These are phyloP conservation scores for Solen grandis DNA, from an alignment of 1,140 invertebrate genomes.

Conservation along the genomic window DNA sequence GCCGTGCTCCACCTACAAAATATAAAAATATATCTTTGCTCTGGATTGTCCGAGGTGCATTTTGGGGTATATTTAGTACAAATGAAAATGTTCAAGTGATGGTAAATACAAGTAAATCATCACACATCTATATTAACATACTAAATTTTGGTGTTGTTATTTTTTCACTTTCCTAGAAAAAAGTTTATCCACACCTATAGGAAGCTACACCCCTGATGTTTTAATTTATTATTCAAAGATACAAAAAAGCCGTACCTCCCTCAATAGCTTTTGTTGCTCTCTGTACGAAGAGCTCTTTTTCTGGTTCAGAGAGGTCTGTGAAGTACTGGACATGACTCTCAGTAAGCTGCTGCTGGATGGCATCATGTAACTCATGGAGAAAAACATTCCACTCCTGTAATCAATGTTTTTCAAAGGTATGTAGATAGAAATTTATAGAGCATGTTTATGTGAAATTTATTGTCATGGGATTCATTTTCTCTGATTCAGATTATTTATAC, in stretches of 20 bases:
- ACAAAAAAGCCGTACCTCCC: conserved; percentile 63
- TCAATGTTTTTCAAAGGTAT: background rate
- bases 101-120: too few species aligned
- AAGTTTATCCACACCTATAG: too few species aligned
- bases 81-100: too few species aligned
- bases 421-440: background rate
- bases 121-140: too few species aligned
- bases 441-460: background rate
- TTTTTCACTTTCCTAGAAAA: too few species aligned
- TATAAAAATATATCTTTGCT: too few species aligned
- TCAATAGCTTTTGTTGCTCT: conserved; percentile 77
- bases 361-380: conserved; percentile 77
- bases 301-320: conserved; percentile 76
- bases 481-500: background rate
- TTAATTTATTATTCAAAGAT: background rate
- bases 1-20: too few species aligned
- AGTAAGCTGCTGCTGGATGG: conserved; percentile 78
- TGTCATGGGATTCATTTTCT: background rate
- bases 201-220: too few species aligned
- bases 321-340: conserved; percentile 79
- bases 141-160: too few species aligned
- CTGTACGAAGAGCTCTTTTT: conserved; percentile 78
- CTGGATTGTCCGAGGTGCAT: too few species aligned
- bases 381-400: conserved; percentile 78
- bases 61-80: too few species aligned